Conservation (phyloP, 2,888 invertebrate genomes). For the Leptopilina drosophilae region DNA sequence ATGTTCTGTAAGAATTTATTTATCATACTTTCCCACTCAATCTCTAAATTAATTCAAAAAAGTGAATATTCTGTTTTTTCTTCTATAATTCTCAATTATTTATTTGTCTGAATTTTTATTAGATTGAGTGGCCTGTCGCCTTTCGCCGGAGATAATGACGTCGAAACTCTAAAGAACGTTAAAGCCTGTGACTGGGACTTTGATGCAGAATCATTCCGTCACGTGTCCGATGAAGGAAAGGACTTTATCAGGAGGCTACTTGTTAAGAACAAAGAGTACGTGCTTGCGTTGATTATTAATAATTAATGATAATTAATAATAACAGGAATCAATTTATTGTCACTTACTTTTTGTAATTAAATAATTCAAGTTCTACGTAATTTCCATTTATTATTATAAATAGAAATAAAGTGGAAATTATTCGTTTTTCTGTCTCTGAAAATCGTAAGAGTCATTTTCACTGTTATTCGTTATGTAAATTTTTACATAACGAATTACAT, state of each 20-base stretch:
- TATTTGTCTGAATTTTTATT: conserved; percentile 32
- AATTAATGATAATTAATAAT: neutral
- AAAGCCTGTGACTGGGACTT: conserved; percentile 99
- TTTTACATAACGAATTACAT: too few species aligned
- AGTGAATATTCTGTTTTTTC: too few species aligned
- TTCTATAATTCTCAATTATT: too few species aligned
- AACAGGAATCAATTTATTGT: neutral
- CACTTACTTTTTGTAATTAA: too few species aligned
- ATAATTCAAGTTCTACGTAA: too few species aligned
- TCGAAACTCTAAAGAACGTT: conserved; percentile 98
- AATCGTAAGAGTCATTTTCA: too few species aligned
- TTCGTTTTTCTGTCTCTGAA: too few species aligned
- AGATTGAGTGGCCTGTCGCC: conserved; percentile 98
- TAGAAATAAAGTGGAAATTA: neutral
- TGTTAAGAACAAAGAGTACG: conserved; percentile 94
- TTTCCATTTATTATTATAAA: neutral
- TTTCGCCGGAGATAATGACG: conserved; percentile 99
- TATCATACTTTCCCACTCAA: too few species aligned
- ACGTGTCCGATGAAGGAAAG: conserved; percentile 97
- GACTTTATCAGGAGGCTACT: conserved; percentile 97
- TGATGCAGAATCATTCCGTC: conserved; percentile 95
- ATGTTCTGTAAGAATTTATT: conserved; percentile 96
- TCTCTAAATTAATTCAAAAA: too few species aligned
- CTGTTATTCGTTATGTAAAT: too few species aligned
- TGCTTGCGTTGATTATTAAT: conserved; percentile 13